Base-by-base conservation (phyloP, 2,113 vertebrate genomes). In the Anhinga anhinga region DNA sequence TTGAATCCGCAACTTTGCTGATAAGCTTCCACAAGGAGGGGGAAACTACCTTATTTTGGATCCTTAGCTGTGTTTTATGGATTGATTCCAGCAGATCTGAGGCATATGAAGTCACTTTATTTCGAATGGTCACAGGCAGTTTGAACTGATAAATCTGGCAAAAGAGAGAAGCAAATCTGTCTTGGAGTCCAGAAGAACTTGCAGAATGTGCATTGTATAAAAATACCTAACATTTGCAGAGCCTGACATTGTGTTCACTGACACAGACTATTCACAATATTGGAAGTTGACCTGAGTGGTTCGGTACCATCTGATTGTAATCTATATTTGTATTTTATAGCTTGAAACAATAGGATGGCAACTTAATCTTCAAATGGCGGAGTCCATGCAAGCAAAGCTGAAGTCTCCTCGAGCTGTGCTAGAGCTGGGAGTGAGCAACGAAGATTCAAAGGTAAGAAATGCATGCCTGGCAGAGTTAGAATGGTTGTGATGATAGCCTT, bases 341-440 rank as follows among this genome's bases (percentile, higher is more conserved):
- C 98, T 99, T 59, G 99, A 99, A 92, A 98, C 98, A 11, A 97
- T 99, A 29, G 99, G 98, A 90, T 99, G 99, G 99, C 99, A 99
- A 98, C 98, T 99, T 94, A 99, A 99, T 97, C 99, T 99, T 97
- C 99, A 99, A 97, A 99, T 99, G 99, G 98, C 99, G 65, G 99
- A 99, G 77, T 99, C 99, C 49, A 97, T 97, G 53, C 99, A 99
- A 95, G 98, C 99, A 15, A 99, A 98, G 90, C 97, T 99, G 70
- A 99, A 99, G 97, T 98, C 98, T 95, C 99, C 99, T 83, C 98
- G 96, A 80, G 99, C 99, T 8, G 95, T 99, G 42, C 97, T 99
- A 63, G 99, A 99, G 82, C 98, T 99, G 44, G 99, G 99, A 50
- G 97, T 99, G 81, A 98, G 85, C 95, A 97, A 93, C 65, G 99